Evolutionary conservation across 2,113 vertebrate genomes (phyloP).

Genomic region (Rissa tridactyla): DNA sequence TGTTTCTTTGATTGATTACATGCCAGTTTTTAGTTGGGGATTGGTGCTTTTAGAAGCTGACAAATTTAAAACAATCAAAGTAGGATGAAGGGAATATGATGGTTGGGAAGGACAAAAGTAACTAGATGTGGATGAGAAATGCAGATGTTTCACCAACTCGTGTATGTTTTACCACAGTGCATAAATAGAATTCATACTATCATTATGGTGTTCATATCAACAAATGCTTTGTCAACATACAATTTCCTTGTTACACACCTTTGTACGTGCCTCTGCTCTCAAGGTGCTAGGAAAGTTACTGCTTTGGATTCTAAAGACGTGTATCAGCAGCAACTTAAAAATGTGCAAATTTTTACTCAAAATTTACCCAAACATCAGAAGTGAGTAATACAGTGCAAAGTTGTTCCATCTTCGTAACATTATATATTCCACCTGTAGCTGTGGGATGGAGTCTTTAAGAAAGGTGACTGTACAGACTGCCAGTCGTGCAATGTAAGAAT

Average conservation of each 20-base stretch:
- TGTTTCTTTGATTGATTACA: neutral
- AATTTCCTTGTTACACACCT: neutral
- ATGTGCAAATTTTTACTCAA: neutral
- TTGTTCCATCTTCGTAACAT: neutral
- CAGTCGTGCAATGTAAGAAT: neutral
- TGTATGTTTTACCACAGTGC: neutral
- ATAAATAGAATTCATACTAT: neutral
- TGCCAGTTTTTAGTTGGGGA: neutral
- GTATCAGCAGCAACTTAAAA: neutral
- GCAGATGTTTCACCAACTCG: neutral
- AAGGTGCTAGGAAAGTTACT: neutral
- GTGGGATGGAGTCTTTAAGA: neutral
- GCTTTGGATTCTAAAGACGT: neutral
- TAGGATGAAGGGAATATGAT: neutral
- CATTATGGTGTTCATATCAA: neutral
- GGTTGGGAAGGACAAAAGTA: neutral
- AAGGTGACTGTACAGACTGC: neutral
- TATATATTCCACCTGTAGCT: neutral
- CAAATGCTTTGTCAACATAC: neutral
- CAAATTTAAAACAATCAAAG: neutral
- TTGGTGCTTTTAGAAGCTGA: neutral
- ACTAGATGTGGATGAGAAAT: neutral
- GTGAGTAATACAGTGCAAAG: neutral
- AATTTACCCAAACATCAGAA: neutral
- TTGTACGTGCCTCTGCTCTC: neutral